phyloP scores from a whole-genome alignment of 2,113 vertebrate species.

The Scalopus aquaticus region DNA sequence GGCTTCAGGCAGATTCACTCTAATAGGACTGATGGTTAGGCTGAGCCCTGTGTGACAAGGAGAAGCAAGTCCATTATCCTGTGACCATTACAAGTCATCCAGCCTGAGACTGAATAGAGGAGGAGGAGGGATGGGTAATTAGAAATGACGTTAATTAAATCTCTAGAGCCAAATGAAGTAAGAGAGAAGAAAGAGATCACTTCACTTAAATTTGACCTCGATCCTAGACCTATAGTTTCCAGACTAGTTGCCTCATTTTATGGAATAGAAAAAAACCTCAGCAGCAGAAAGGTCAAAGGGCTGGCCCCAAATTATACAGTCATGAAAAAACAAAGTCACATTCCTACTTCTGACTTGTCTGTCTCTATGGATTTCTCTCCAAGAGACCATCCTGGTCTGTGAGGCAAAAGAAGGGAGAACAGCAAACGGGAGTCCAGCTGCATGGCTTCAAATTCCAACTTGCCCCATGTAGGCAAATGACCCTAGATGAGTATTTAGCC shows the following conservation, averaged over 20 bases:
- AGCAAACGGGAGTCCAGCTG: fast-evolving
- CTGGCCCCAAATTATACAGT: background rate
- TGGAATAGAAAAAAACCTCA: background rate
- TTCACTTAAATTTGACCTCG: slow-evolving; percentile 17
- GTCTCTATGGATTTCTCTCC: background rate
- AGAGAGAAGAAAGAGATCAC: background rate
- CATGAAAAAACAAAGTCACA: background rate
- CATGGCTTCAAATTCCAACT: background rate
- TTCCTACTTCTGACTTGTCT: background rate
- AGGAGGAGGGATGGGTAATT: background rate
- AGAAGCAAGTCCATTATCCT: background rate
- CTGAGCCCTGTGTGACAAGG: background rate
- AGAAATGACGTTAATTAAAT: slow-evolving; percentile 36
- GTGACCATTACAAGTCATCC: background rate
- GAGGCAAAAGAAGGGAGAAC: background rate
- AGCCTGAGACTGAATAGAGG: background rate
- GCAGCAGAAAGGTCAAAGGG: background rate
- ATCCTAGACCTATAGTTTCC: too few relatives aligned
- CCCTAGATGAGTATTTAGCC: background rate
- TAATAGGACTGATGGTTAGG: background rate
- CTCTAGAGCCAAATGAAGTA: background rate
- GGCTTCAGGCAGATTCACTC: background rate
- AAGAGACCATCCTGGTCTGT: background rate
- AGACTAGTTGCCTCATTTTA: background rate
- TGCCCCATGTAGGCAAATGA: background rate